Evolutionary conservation across 2,113 vertebrate genomes (phyloP).

Genomic region (Pedetes capensis): DNA sequence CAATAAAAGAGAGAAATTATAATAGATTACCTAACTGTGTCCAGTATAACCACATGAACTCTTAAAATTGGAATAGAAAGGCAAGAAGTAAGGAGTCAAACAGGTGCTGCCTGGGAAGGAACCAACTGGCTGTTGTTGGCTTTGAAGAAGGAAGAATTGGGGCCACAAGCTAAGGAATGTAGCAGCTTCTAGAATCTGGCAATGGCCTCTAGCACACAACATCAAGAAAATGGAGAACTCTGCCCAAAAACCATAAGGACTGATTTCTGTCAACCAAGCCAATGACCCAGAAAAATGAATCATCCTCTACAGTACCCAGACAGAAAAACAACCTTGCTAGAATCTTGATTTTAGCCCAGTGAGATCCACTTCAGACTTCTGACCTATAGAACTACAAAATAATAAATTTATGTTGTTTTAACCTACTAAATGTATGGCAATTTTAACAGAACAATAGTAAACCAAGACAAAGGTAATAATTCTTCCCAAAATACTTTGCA

Average conservation of each 20-base stretch:
- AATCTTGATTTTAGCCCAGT: background rate
- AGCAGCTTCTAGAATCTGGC: background rate
- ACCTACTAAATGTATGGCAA: background rate
- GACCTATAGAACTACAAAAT: background rate
- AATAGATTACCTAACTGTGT: background rate
- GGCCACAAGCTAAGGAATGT: background rate
- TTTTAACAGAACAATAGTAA: background rate
- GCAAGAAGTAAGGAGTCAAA: background rate
- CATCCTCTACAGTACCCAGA: background rate
- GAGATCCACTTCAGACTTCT: background rate
- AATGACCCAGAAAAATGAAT: background rate
- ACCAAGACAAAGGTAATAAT: background rate
- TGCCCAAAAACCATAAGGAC: background rate
- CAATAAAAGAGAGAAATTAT: background rate
- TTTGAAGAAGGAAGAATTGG: background rate
- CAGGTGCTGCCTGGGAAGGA: background rate
- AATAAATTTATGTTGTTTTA: background rate
- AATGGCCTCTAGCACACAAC: background rate
- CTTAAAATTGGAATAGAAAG: background rate
- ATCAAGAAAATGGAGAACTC: background rate
- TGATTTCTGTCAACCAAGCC: background rate
- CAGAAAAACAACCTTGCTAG: background rate
- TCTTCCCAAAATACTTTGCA: background rate
- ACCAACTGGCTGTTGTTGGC: background rate
- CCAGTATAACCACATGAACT: background rate